Evolutionary conservation across 1,140 invertebrate species (phyloP).

Genomic region (Nasonia vitripennis): DNA sequence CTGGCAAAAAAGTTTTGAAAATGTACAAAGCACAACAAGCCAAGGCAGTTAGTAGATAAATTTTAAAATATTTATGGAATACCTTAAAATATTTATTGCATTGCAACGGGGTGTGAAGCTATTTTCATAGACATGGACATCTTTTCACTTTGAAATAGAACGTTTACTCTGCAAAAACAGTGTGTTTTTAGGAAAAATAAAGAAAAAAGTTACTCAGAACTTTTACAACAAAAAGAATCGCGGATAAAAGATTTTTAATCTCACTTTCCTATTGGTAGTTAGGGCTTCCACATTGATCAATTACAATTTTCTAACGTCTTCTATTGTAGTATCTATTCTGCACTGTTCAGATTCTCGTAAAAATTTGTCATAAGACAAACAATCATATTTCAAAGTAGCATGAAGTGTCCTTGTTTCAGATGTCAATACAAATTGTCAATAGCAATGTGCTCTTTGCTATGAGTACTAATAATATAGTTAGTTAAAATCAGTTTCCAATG

Average conservation of each 20-base stretch:
- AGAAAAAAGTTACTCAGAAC: not conserved
- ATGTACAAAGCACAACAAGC: conserved; percentile 81
- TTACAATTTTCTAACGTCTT: not conserved
- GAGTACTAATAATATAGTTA: conserved; percentile 29
- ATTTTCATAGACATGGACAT: conserved; percentile 27
- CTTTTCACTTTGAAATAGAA: conserved; percentile 36
- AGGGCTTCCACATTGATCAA: not conserved
- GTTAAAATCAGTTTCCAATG: conserved; percentile 32
- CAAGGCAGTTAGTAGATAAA: conserved; percentile 74
- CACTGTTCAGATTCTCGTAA: not conserved
- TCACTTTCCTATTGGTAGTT: not conserved
- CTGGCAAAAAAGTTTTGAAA: conserved; percentile 90
- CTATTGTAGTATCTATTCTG: not conserved
- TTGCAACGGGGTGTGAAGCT: not conserved
- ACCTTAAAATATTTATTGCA: conserved; percentile 33
- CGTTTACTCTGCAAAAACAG: not conserved
- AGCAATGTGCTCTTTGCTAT: conserved; percentile 24
- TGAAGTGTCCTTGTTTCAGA: conserved; percentile 38
- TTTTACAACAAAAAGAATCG: not conserved
- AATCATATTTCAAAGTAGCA: conserved; percentile 31
- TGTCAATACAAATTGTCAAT: conserved; percentile 49
- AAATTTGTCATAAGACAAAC: conserved; percentile 2
- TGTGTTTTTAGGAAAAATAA: not conserved
- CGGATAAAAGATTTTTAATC: not conserved
- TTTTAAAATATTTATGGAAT: conserved; percentile 56